Evolutionary conservation across 1,140 invertebrate genomes (phyloP).

Genomic region (Dreissena rostriformis): DNA sequence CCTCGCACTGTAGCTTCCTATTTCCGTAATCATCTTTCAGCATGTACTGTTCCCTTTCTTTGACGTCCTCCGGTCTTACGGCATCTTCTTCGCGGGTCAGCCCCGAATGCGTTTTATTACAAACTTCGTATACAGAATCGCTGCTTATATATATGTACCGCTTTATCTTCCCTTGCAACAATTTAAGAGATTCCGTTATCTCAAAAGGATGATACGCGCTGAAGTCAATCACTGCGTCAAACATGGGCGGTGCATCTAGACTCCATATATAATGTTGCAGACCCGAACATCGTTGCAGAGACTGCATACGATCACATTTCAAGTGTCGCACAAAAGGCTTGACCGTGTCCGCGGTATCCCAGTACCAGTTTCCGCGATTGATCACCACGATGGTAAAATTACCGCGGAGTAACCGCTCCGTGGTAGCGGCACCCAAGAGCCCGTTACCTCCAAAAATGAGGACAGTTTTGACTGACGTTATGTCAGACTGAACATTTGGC

Average conservation of each 20-base stretch:
- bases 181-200: constrained; percentile 74
- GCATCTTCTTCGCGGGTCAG: constrained; percentile 75
- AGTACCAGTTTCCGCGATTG: constrained; percentile 83
- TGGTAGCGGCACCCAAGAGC: constrained; percentile 81
- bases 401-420: constrained; percentile 75
- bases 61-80: constrained; percentile 74
- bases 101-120: constrained; percentile 71
- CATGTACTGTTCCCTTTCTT: constrained; percentile 69
- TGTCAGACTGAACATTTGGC: not conserved
- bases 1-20: constrained; percentile 81
- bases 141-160: constrained; percentile 83
- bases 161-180: constrained; percentile 75
- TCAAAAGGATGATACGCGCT: constrained; percentile 81
- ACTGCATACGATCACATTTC: constrained; percentile 80
- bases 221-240: constrained; percentile 82
- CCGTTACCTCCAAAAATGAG: constrained; percentile 83
- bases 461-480: constrained; percentile 48
- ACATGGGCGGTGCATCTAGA: constrained; percentile 63
- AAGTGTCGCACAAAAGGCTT: constrained; percentile 78
- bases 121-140: constrained; percentile 83
- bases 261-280: constrained; percentile 65
- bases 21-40: constrained; percentile 81
- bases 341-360: constrained; percentile 79
- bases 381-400: constrained; percentile 76
- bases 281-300: constrained; percentile 74